Base-by-base conservation (phyloP, 2,888 invertebrate genomes). In the Lymantria dispar region DNA sequence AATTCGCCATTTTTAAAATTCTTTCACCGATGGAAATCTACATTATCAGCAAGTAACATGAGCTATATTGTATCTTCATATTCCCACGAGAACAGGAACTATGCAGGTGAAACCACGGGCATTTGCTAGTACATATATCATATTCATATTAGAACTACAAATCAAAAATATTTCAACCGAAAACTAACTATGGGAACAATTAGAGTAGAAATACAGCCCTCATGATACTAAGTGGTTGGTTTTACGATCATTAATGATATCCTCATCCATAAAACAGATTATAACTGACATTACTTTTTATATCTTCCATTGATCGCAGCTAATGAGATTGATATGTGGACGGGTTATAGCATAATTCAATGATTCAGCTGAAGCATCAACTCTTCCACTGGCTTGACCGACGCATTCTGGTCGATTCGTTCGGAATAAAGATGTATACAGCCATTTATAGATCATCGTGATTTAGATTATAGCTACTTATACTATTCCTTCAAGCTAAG, bases 331-430 rank as follows among this genome's bases (percentile, higher is more conserved):
- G 48, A 45, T 42, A 46, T 45, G 10, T 45, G 43, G 14, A 41
- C 36, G 43, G 10, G 10, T 22, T 42, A 61, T 52, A 59, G 52
- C 48, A 58, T 45, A 62, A 61, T 54, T 57, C 52, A 52, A 60
- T 62, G 61, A 70, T 63, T 22, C 52, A 67, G 69, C 56, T 52
- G 11, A 38, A 38, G n/a, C n/a, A 38, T n/a, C n/a, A n/a, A 38
- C n/a, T 12, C 7, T 12, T 7, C 7, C n/a, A 7, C 3, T 38
- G n/a, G 11, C 38, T 38, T 7, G 8, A n/a, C 12, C 12, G 12
- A 38, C 3, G 7, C 38, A 38, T 7, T 33, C 9, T 10, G 33
- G 8, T 5, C 33, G 10, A 33, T 10, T 33, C 9, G 9, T 33
- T 33, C 8, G 8, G 33, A 33, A 33, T 22, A 33, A 33, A 33